These are phyloP conservation scores for Chromobotia macracanthus DNA, from an alignment of 2,797 vertebrate genomes.

Conservation along the genomic window DNA sequence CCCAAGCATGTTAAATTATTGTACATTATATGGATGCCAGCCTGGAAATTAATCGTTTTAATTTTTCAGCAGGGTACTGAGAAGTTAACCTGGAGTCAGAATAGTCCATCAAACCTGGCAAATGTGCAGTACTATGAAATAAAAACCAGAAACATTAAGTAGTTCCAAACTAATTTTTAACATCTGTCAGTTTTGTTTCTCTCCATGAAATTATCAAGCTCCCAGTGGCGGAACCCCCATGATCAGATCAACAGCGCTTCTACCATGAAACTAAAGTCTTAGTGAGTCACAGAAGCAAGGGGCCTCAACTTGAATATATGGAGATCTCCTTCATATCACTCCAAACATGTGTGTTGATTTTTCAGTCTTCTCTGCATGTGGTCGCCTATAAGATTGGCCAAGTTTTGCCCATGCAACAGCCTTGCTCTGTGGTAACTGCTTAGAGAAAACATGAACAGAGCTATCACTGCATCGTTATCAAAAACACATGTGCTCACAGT, in stretches of 20 bases:
- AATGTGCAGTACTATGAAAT: not conserved
- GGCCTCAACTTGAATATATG: slow-evolving; percentile 35
- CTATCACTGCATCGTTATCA: slow-evolving; percentile 47
- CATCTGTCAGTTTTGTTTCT: slow-evolving; percentile 37
- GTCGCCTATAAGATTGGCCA: slow-evolving; percentile 48
- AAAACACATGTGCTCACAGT: slow-evolving; percentile 54
- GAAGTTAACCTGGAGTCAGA: slow-evolving; percentile 12
- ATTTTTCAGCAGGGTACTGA: not conserved
- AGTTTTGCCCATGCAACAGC: slow-evolving; percentile 51
- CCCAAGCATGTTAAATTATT: too few species aligned
- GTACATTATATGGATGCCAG: too few species aligned
- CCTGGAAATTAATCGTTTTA: too few species aligned
- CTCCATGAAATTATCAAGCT: slow-evolving; percentile 22
- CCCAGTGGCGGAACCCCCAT: slow-evolving; percentile 23
- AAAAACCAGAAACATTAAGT: not conserved
- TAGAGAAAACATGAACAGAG: slow-evolving; percentile 49
- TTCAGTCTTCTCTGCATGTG: slow-evolving; percentile 55
- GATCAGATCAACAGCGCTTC: slow-evolving; percentile 29
- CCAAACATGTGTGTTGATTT: slow-evolving; percentile 36
- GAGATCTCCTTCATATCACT: slow-evolving; percentile 35
- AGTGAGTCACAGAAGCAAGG: slow-evolving; percentile 43
- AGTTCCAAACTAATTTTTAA: slow-evolving; percentile 23
- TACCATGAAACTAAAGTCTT: slow-evolving; percentile 27
- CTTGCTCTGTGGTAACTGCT: slow-evolving; percentile 46
- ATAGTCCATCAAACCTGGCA: not conserved